Conservation (phyloP, 2,113 vertebrate genomes). For the Rhinoptilus africanus region DNA sequence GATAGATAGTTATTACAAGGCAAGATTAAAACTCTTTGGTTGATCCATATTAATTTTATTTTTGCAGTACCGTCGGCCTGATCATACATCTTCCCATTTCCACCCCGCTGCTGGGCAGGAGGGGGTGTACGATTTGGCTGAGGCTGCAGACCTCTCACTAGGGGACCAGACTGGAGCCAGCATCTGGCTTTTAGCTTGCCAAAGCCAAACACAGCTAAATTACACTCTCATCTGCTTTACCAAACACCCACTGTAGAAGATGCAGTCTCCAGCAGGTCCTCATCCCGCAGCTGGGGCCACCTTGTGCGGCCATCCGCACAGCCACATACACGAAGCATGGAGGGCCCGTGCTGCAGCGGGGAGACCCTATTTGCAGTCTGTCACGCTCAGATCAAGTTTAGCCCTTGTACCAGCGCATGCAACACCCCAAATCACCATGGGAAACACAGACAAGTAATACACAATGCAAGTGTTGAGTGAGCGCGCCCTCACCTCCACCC, state of each 20-base stretch:
- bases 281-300: rapidly evolving
- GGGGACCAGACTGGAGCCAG: neutral
- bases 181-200: neutral
- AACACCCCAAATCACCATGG: neutral
- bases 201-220: neutral
- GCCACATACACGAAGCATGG: rapidly evolving
- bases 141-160: neutral
- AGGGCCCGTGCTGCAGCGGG: rapidly evolving
- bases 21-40: neutral
- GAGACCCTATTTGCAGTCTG: rapidly evolving
- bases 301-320: rapidly evolving
- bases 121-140: rapidly evolving
- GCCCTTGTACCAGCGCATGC: neutral
- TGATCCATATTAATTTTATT: constrained; percentile 11
- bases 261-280: neutral
- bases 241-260: neutral
- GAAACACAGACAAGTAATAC: neutral
- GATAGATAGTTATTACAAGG: neutral
- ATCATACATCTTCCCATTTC: neutral
- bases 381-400: neutral
- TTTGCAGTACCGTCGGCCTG: neutral
- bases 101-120: neutral
- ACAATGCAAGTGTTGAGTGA: rapidly evolving
- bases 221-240: neutral
- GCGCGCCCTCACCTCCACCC: neutral